These are phyloP conservation scores for Caenorhabditis drosophilae DNA, from an alignment of 2,888 invertebrate genomes.

Conservation along the genomic window DNA sequence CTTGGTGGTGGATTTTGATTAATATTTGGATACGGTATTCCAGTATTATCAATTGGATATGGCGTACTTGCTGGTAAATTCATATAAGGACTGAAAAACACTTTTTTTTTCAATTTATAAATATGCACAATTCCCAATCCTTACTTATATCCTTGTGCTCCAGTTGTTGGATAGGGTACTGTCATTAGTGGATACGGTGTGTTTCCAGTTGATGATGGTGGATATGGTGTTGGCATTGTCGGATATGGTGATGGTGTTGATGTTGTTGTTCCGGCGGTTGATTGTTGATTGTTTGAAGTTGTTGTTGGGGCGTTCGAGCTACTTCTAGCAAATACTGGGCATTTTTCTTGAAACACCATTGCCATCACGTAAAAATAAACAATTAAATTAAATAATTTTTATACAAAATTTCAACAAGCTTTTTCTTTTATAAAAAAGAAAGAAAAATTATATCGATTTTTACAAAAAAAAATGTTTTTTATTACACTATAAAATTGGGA, in stretches of 20 bases:
- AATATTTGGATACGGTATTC: slow-evolving; percentile 9
- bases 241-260: slow-evolving; percentile 70
- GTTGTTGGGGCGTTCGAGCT: slow-evolving; percentile 14
- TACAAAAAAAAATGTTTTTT: not conserved
- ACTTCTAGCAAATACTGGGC: slow-evolving; percentile 79
- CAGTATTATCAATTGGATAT: slow-evolving; percentile 26
- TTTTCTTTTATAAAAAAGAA: slow-evolving; percentile 2
- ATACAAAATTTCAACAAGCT: not conserved
- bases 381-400: slow-evolving; percentile 8
- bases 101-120: too few species aligned
- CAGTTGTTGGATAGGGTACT: slow-evolving; percentile 44
- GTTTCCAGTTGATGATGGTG: slow-evolving; percentile 8
- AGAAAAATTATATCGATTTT: not conserved
- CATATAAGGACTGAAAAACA: slow-evolving; percentile 40
- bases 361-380: slow-evolving; percentile 77
- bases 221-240: slow-evolving; percentile 45
- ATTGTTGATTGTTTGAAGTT: slow-evolving; percentile 22
- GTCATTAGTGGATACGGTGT: slow-evolving; percentile 36
- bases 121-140: slow-evolving; percentile 3
- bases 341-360: slow-evolving; percentile 89
- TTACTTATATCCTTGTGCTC: slow-evolving; percentile 30
- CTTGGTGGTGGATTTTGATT: slow-evolving; percentile 28
- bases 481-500: too few species aligned
- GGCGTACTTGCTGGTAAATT: slow-evolving; percentile 33
- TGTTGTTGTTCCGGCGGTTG: slow-evolving; percentile 71